Conservation (phyloP, 2,888 invertebrate genomes). For the Gasteruption jaculator region DNA sequence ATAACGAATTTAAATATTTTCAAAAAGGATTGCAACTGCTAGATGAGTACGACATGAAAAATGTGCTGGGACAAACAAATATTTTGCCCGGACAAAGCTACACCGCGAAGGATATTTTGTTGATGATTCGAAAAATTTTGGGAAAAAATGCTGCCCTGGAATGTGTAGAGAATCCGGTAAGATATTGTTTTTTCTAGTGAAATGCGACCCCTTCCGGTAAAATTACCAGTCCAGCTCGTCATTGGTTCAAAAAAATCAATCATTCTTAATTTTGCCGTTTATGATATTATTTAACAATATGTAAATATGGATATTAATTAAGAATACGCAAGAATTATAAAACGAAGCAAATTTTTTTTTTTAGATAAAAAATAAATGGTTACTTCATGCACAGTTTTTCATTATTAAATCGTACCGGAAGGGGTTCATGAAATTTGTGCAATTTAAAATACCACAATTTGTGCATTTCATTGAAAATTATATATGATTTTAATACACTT, state of each 20-base stretch:
- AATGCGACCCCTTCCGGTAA: neutral
- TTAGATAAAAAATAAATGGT: no score
- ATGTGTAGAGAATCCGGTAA: conserved; percentile 59
- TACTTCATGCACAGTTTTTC: no score
- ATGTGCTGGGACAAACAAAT: conserved; percentile 56
- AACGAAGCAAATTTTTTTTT: no score
- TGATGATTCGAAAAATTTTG: conserved; percentile 55
- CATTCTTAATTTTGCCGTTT: no score
- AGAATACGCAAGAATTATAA: no score
- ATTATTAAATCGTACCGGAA: no score
- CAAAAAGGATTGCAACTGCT: conserved; percentile 61
- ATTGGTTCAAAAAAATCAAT: no score
- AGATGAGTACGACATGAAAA: conserved; percentile 59
- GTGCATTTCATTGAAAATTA: neutral
- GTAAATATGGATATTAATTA: no score
- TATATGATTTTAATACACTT: neutral
- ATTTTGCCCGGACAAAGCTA: conserved; percentile 56
- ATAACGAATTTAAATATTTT: conserved; percentile 68
- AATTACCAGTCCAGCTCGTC: no score
- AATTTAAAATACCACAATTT: no score
- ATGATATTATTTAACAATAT: no score
- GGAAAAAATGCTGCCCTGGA: conserved; percentile 62
- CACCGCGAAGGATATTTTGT: conserved; percentile 47
- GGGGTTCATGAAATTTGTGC: no score
- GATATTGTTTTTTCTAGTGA: conserved; percentile 13